phyloP scores from a whole-genome alignment of 2,888 invertebrate species.

The Drosophila pegasa region DNA sequence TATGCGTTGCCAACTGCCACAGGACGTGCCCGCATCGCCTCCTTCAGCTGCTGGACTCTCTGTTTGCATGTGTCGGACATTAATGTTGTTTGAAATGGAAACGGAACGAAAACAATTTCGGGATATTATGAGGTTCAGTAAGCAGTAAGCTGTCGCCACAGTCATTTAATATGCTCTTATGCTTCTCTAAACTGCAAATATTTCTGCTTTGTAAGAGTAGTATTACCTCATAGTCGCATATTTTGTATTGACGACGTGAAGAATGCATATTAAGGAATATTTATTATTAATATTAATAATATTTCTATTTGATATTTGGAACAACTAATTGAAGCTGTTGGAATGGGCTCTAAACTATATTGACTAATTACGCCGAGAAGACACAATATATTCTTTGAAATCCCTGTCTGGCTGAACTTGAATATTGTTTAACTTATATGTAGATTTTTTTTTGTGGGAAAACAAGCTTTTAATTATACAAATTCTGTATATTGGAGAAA shows the following conservation, averaged over 20 bases:
- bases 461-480: too few relatives aligned
- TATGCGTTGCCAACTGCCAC: slow-evolving; percentile 42
- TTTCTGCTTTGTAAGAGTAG: background rate
- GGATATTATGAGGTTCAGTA: slow-evolving; percentile 46
- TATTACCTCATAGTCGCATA: background rate
- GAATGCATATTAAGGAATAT: too few relatives aligned
- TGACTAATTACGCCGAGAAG: background rate
- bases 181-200: slow-evolving; percentile 24
- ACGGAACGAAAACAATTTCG: slow-evolving; percentile 56
- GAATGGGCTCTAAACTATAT: background rate
- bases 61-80: slow-evolving; percentile 67
- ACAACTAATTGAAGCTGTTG: background rate
- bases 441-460: too few relatives aligned
- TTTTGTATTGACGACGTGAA: background rate
- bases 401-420: too few relatives aligned
- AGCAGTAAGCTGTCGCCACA: slow-evolving; percentile 22
- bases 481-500: background rate
- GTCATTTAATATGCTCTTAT: slow-evolving; percentile 22
- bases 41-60: slow-evolving; percentile 9
- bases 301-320: background rate
- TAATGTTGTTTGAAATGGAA: slow-evolving; percentile 68
- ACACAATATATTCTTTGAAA: too few relatives aligned
- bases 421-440: too few relatives aligned
- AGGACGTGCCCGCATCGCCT: slow-evolving; percentile 3
- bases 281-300: background rate